Evolutionary conservation across 1,140 invertebrate genomes (phyloP).

Genomic region (Caerostris darwini): DNA sequence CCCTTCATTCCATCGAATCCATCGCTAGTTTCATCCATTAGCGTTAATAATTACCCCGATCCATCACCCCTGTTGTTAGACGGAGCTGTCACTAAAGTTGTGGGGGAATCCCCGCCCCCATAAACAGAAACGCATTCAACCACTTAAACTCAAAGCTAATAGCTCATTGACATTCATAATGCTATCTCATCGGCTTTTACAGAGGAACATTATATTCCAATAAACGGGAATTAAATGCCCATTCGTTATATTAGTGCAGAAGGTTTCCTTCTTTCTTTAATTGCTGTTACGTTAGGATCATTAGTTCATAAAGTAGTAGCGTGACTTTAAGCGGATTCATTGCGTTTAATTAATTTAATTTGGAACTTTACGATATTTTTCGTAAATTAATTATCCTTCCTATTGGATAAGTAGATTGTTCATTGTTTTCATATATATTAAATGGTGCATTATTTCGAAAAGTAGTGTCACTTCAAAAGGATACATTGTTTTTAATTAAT

Average conservation of each 20-base stretch:
- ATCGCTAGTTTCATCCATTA: conserved; percentile 43
- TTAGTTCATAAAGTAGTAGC: too few relatives aligned
- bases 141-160: conserved; percentile 47
- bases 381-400: too few relatives aligned
- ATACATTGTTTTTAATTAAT: too few relatives aligned
- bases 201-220: conserved; percentile 38
- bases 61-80: conserved; percentile 43
- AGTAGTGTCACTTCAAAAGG: too few relatives aligned
- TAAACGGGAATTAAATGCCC: conserved; percentile 1
- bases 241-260: neutral
- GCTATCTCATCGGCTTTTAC: neutral
- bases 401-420: too few relatives aligned
- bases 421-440: too few relatives aligned
- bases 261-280: neutral
- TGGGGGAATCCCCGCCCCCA: neutral
- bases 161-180: conserved; percentile 55
- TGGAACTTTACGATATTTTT: too few relatives aligned
- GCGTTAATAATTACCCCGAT: conserved; percentile 33
- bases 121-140: conserved; percentile 25
- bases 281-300: too few relatives aligned
- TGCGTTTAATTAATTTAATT: too few relatives aligned
- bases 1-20: neutral
- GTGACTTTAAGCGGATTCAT: too few relatives aligned
- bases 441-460: too few relatives aligned
- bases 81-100: neutral